These are phyloP conservation scores for Metallyticus violacea DNA, from an alignment of 2,888 invertebrate species.

Conservation along the genomic window DNA sequence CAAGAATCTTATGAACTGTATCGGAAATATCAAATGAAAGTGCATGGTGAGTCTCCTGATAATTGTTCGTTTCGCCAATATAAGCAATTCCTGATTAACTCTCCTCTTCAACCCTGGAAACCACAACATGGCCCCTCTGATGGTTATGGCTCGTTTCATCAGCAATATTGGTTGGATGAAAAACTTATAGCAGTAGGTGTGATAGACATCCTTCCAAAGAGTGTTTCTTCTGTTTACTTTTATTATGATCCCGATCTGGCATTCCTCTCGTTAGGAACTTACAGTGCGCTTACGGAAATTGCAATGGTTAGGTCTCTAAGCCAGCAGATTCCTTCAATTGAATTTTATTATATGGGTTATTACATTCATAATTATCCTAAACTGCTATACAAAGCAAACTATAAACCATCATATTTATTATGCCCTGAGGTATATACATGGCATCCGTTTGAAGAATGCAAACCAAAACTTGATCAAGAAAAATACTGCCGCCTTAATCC, in stretches of 20 bases:
- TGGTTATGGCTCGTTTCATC: slow-evolving; percentile 92
- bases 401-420: slow-evolving; percentile 80
- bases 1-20: slow-evolving; percentile 56
- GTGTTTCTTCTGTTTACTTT: slow-evolving; percentile 96
- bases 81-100: slow-evolving; percentile 63
- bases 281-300: slow-evolving; percentile 93
- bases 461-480: slow-evolving; percentile 64
- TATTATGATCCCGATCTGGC: slow-evolving; percentile 95
- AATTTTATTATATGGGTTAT: slow-evolving; percentile 97
- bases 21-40: slow-evolving; percentile 65
- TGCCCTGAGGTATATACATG: slow-evolving; percentile 93
- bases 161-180: slow-evolving; percentile 93
- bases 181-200: slow-evolving; percentile 95
- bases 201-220: slow-evolving; percentile 88
- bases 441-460: slow-evolving; percentile 70
- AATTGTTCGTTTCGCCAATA: slow-evolving; percentile 59
- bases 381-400: slow-evolving; percentile 95
- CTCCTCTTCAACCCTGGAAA: slow-evolving; percentile 57
- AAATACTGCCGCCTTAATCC: slow-evolving; percentile 75
- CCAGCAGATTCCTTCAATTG: slow-evolving; percentile 58
- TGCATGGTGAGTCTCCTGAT: slow-evolving; percentile 61
- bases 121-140: slow-evolving; percentile 52
- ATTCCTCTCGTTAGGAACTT: slow-evolving; percentile 87
- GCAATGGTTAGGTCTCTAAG: slow-evolving; percentile 71
- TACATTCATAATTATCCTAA: slow-evolving; percentile 96